Evolutionary conservation across 2,888 invertebrate genomes (phyloP), one percentile per base, ranked within the genome.

Genomic region (Steinernema scapterisci): DNA sequence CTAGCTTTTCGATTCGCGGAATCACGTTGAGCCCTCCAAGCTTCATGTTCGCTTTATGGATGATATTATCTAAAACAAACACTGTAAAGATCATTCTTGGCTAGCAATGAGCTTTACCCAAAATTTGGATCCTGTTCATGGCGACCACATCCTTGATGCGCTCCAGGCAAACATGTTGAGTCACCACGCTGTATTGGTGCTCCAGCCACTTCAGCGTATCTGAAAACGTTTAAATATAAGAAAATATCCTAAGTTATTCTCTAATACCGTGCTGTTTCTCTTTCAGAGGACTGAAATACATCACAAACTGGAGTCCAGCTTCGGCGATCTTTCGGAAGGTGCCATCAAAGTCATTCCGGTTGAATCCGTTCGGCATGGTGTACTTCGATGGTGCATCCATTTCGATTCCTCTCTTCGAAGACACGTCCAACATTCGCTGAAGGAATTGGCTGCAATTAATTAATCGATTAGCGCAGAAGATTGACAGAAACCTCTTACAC

Each of bases 41-140:
- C 31, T 74, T 74, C 27, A 74, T 27, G 56, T 74, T 74, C 27
- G 51, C 25, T 46, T 74, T 74, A 51, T 74, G 70, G 27, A 74
- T n/a, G 25, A 74, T 51, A 19, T 74, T 74, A 25, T 74, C 74
- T 9, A 71, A 16, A 9, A 51, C 31, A 23, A 45, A 51, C 1
- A 38, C 0, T 31, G 16, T 38, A 6, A 38, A 38, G 38, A 9
- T 3, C 9, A 6, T 38, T 9, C 38, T 38, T 38, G 38, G 9
- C 5, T 38, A 3, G 9, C 38, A 38, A 38, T n/a, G n/a, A n/a
- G n/a, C n/a, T 38, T 38, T 38, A 38, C 38, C 38, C 38, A 38
- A 38, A 38, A 38, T 38, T 9, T 38, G 38, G 9, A 38, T 38
- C 38, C 38, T 71, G 7, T 11, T 9, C 43, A 21, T 54, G n/a